Base-by-base conservation (phyloP, 2,888 invertebrate species). In the Tinea semifulvella region DNA sequence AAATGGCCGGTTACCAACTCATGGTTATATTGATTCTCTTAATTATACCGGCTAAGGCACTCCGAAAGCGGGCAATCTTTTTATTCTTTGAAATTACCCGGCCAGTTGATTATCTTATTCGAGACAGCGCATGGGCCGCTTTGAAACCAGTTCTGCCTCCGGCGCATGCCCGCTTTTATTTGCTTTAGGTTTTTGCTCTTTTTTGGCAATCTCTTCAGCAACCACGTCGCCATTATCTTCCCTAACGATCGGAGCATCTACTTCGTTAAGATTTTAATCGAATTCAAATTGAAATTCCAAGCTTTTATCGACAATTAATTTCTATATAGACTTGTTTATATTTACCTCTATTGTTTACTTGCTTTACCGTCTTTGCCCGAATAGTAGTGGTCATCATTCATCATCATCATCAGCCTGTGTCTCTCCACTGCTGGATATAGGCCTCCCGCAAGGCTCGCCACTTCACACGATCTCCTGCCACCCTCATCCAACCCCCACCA, bases 161-260 rank as follows among this genome's bases (percentile, higher is more conserved):
- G 58, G 62, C 68, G 68, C 72, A 66, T 60, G 70, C 65, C 60
- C 64, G 65, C 60, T 68, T 79, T 76, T 77, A 74, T 80, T 80
- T 79, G 74, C 65, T 77, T 76, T 77, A 68, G 65, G 68, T 64
- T 73, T 75, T 79, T 80, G 71, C 68, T 76, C 67, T 62, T 74
- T 69, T 42, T 79, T 74, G 71, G 74, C 75, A 72, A 76, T 72
- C 69, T 65, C 58, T 53, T 46, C 31, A 18, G 16, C 38, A 16
- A 27, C 39, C 35, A 16, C 42, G 51, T 50, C 56, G 60, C 69
- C 65, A 75, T 76, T 79, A 79, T 77, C 77, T 67, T 56, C 53
- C 64, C 59, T 70, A 76, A 75, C 75, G 72, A 77, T 80, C 77
- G 63, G 53, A 52, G 59, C 54, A 58, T 62, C 55, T 56, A 63